These are phyloP conservation scores for Coptodon rendalli DNA, from an alignment of 2,113 vertebrate species.

Conservation along the genomic window DNA sequence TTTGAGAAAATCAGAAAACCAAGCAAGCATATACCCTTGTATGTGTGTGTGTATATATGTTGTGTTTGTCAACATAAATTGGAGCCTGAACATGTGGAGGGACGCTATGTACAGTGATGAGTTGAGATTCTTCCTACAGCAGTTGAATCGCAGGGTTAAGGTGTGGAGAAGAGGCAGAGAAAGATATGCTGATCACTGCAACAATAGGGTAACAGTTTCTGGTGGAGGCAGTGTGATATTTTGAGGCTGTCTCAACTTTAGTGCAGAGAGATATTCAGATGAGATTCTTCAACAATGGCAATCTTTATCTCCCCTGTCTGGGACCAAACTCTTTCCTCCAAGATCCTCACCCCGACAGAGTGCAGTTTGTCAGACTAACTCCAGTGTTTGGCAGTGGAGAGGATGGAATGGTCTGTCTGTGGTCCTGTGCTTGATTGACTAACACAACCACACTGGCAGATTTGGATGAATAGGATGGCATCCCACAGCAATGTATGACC, in stretches of 20 bases:
- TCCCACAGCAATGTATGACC: fast-evolving
- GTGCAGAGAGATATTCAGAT: fast-evolving
- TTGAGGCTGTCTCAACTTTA: fast-evolving
- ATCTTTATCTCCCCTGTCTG: fast-evolving
- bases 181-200: fast-evolving
- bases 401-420: fast-evolving
- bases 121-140: fast-evolving
- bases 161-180: neutral
- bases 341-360: fast-evolving
- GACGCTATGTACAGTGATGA: fast-evolving
- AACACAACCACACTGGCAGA: neutral
- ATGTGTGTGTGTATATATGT: no score
- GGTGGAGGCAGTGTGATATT: fast-evolving
- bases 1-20: no score
- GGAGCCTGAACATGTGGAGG: fast-evolving
- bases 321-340: neutral
- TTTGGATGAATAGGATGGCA: fast-evolving
- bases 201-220: neutral
- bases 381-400: fast-evolving
- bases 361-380: fast-evolving
- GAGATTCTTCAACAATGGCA: fast-evolving
- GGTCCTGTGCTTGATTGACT: fast-evolving
- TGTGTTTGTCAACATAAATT: neutral
- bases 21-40: no score
- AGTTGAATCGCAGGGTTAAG: neutral